phyloP scores from a whole-genome alignment of 2,888 invertebrate genomes.

The Pachliopta kotzebuea region DNA sequence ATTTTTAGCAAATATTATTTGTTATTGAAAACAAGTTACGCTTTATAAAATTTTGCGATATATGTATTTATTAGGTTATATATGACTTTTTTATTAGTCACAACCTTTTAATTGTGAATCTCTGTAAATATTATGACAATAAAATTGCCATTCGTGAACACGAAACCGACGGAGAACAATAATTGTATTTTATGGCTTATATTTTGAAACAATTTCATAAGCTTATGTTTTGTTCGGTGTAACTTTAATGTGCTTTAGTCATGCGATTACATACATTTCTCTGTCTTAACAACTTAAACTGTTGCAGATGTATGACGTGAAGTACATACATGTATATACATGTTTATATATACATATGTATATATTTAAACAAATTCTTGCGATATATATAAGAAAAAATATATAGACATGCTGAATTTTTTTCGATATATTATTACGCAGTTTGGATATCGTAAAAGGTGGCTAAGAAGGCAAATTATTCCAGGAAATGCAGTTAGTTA shows the following conservation, averaged over 20 bases:
- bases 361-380: neutral
- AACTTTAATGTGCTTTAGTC: constrained; percentile 18
- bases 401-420: neutral
- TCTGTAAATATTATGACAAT: too few relatives aligned
- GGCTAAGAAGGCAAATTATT: too few relatives aligned
- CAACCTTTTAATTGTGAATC: too few relatives aligned
- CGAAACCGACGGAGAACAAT: neutral
- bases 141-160: neutral
- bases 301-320: constrained; percentile 1
- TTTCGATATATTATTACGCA: neutral
- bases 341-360: too few relatives aligned
- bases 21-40: neutral
- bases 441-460: too few relatives aligned
- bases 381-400: too few relatives aligned
- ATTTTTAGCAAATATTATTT: neutral
- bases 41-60: too few relatives aligned
- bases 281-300: constrained; percentile 12
- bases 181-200: constrained; percentile 6
- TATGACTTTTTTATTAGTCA: too few relatives aligned
- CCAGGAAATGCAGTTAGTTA: too few relatives aligned
- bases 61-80: too few relatives aligned
- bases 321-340: too few relatives aligned
- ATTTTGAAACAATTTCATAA: constrained; percentile 14
- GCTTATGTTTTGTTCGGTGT: neutral
- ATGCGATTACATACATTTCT: constrained; percentile 19